These are phyloP conservation scores for Palloptera scutellata DNA, from an alignment of 2,888 invertebrate species.

Conservation along the genomic window DNA sequence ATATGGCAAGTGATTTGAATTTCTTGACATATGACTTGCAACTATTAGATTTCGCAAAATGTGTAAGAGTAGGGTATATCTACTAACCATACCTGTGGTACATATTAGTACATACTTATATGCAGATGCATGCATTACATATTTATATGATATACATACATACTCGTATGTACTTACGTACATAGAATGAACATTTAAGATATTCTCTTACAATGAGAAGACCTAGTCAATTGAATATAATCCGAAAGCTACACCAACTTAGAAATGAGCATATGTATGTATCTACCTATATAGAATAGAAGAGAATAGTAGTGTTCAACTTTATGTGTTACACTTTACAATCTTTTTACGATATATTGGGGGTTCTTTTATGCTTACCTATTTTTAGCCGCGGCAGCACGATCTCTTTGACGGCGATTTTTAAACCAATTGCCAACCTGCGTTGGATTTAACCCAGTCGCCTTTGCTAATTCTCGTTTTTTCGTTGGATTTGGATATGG, in stretches of 20 bases:
- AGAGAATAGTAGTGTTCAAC: no score
- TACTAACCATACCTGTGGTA: not conserved
- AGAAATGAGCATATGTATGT: not conserved
- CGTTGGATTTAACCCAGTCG: constrained; percentile 90
- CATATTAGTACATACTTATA: constrained; percentile 1
- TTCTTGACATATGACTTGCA: no score
- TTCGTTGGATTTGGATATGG: constrained; percentile 96
- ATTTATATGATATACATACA: not conserved
- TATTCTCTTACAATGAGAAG: no score
- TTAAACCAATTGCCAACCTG: constrained; percentile 96
- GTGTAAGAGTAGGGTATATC: no score
- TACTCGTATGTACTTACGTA: not conserved
- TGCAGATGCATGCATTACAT: not conserved
- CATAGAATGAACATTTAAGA: not conserved
- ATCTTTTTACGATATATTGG: not conserved
- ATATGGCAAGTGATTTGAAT: no score
- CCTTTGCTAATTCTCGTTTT: constrained; percentile 88
- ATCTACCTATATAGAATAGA: not conserved
- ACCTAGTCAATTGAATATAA: no score
- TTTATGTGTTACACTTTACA: constrained; percentile 11
- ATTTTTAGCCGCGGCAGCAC: constrained; percentile 95
- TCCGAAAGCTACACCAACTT: no score
- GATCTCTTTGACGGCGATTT: constrained; percentile 84
- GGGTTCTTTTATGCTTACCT: constrained; percentile 70
- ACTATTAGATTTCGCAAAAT: no score